Percentiles rank a stretch among this genome's conserved stretches.
These are phyloP conservation scores for Atrichornis clamosus DNA, from an alignment of 2,113 vertebrate genomes.

Conservation along the genomic window DNA sequence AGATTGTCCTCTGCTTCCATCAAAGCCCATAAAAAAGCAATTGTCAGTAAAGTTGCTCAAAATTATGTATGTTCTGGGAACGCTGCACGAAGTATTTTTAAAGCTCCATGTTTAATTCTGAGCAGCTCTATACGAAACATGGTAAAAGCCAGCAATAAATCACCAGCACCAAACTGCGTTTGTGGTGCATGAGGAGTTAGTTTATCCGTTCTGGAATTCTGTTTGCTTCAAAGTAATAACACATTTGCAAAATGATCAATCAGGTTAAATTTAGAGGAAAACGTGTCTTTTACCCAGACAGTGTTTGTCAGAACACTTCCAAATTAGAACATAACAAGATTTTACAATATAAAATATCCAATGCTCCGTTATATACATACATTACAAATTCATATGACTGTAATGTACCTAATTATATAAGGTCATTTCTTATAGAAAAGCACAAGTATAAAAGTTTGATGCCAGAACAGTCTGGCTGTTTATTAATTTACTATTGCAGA, in stretches of 20 bases:
- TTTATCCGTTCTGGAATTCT: neutral
- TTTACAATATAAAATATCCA: conserved; percentile 45
- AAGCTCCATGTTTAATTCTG: neutral
- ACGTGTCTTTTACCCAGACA: conserved; percentile 5
- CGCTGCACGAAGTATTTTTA: neutral
- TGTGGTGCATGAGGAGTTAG: neutral
- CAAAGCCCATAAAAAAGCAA: conserved; percentile 26
- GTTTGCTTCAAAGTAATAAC: neutral
- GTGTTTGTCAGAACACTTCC: conserved; percentile 2
- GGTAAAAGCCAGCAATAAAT: neutral
- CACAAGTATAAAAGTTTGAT: conserved; percentile 55
- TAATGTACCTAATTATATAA: conserved; percentile 34
- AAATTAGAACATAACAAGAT: neutral
- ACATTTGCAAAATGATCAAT: neutral
- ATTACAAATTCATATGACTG: conserved; percentile 34
- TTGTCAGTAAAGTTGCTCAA: conserved; percentile 15
- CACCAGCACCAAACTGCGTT: neutral
- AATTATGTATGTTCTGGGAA: neutral
- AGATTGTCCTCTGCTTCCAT: neutral
- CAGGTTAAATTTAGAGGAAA: conserved; percentile 16
- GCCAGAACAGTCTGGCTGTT: conserved; percentile 55
- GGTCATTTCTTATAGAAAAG: conserved; percentile 66
- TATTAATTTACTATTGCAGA: conserved; percentile 64
- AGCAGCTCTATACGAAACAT: neutral
- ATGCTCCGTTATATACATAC: neutral